These are phyloP conservation scores for Theristicus caerulescens DNA, from an alignment of 2,113 vertebrate species.

Conservation along the genomic window DNA sequence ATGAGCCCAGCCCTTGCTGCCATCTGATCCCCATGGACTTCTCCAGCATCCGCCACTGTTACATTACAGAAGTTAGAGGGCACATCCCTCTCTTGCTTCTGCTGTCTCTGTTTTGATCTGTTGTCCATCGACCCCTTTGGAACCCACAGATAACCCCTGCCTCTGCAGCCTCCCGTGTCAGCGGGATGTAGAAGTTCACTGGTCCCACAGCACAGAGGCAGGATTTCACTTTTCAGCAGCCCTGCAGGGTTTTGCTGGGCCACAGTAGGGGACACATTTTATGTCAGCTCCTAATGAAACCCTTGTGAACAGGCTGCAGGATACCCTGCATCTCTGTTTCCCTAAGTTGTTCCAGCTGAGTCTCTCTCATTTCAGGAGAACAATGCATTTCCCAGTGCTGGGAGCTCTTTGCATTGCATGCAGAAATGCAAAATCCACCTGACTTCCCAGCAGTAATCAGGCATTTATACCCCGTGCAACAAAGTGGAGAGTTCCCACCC, in stretches of 20 bases:
- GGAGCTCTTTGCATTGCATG: background rate
- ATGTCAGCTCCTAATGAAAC: background rate
- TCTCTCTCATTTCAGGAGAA: background rate
- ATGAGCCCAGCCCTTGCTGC: background rate
- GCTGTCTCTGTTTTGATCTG: background rate
- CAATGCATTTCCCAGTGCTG: background rate
- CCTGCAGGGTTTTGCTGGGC: background rate
- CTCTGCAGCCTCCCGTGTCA: background rate
- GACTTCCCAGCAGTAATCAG: background rate
- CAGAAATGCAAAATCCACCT: background rate
- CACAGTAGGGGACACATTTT: background rate
- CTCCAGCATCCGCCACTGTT: background rate
- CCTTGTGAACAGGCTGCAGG: background rate
- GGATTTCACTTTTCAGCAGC: background rate
- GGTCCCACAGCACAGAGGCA: background rate
- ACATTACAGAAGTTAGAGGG: background rate
- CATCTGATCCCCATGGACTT: background rate
- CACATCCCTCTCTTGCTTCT: background rate
- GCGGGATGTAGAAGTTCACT: accelerated
- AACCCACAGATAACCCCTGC: accelerated
- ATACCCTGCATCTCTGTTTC: background rate
- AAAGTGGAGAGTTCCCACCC: background rate
- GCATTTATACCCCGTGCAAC: accelerated
- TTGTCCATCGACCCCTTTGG: background rate
- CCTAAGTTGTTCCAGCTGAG: background rate